Base-by-base conservation (phyloP, 2,888 invertebrate species). In the Bhutanitis thaidina region DNA sequence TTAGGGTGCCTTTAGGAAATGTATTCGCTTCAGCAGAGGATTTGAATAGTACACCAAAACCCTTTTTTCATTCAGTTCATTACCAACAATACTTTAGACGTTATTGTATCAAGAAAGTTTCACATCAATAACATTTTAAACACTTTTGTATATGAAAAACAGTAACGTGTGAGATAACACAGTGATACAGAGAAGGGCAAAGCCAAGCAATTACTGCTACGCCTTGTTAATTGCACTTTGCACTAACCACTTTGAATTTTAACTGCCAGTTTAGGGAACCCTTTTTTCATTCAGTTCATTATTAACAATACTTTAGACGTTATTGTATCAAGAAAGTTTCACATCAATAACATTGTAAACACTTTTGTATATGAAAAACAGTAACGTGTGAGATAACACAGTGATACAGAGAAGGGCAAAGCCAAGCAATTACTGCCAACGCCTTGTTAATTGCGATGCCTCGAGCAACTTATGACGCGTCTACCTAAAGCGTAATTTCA, bases 361-460 rank as follows among this genome's bases (percentile, higher is more conserved):
- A 10, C 9, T 4, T 8, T 9, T 29, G 8, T 29, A 3, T 1
- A 9, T 29, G 29, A 29, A 29, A 30, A 30, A 30, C 9, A 5
- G 30, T n/a, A n/a, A 10, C 30, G 2, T 1, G n/a, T 10, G 30
- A 3, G 30, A 30, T 9, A 30, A n/a, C 3, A 3, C n/a, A 10
- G n/a, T 35, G 16, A 13, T 1, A 36, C 12, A 10, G 29, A 45
- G 29, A 9, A 7, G 14, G 16, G 37, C 38, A 47, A 38, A 16
- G 35, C 43, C 20, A 12, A 34, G 39, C 38, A 39, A 50, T 50
- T 50, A 44, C 34, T 35, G 25, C 27, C 34, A 43, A 43, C 39
- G 27, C 32, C 38, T 38, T 32, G 43, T 50, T 50, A 50, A 44
- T 50, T 44, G 43, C 39, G 9, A 29, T 43, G 27, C 49, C 38